Base-by-base conservation (phyloP, 2,888 invertebrate species). In the Athripsodes cinereus region DNA sequence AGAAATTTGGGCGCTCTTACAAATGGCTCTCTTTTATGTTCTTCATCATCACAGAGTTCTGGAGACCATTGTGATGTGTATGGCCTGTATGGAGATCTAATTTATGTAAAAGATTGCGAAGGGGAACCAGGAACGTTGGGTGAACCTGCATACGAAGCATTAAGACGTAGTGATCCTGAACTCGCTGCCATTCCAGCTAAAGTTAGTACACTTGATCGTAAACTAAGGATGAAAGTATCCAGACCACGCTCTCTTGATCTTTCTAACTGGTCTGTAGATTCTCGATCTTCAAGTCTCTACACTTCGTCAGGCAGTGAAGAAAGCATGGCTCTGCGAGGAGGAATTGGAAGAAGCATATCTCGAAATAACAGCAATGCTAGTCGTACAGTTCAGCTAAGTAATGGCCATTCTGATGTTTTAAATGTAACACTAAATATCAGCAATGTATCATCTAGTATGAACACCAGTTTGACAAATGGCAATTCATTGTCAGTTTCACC, bases 281-380 rank as follows among this genome's bases (percentile, higher is more conserved):
- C 91, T 0, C 83, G 90, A 62, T 88, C 90, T 0, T 90, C 90
- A 19, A 88, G 88, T 59, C 70, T 90, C 10, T 90, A 88, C 69
- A 90, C 90, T 0, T 91, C 90, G 0, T 90, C 91, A 0, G 90
- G 91, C n/a, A 90, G 90, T 62, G 92, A 92, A 68, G 91, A 91
- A 67, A 89, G 88, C 62, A 84, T 90, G 81, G 88, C 87, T 1
- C 76, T 82, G 19, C 66, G 72, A 20, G 76, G 78, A 63, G 72
- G 73, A 35, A 72, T 72, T 11, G 75, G 80, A 1, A 81, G 88
- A 1, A 86, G 85, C 56, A 82, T 90, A 0, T 88, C 89, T 0
- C 76, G 88, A 26, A 89, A 88, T 63, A 88, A 87, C 69, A 88
- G 88, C 46, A 88, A 84, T 60, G 88, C 86, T 49, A 88, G 88